Evolutionary conservation across 1,140 invertebrate species (phyloP).

Genomic region (Drosophila oshimai): DNA sequence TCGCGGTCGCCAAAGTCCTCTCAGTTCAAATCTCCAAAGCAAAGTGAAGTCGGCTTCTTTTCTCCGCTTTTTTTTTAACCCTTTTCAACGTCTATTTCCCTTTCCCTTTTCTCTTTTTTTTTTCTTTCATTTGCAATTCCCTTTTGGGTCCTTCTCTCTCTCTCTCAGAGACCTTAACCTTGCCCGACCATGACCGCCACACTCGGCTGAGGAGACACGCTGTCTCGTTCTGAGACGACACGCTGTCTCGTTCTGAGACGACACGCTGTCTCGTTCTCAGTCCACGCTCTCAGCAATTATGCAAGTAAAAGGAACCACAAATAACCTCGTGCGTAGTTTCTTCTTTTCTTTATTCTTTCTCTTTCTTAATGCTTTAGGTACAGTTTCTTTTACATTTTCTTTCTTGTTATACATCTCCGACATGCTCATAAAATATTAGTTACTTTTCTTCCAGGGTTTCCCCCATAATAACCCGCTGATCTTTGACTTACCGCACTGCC

Average conservation of each 20-base stretch:
- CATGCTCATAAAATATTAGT: too few relatives aligned
- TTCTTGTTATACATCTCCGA: too few relatives aligned
- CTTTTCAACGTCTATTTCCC: neutral
- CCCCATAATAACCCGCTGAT: neutral
- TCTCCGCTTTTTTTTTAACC: neutral
- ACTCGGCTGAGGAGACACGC: too few relatives aligned
- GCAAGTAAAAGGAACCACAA: too few relatives aligned
- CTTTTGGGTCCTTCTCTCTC: neutral
- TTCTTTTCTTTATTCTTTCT: neutral
- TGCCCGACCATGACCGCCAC: too few relatives aligned
- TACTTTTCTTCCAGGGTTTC: neutral
- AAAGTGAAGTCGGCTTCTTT: neutral
- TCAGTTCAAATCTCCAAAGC: neutral
- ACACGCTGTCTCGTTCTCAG: too few relatives aligned
- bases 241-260: too few relatives aligned
- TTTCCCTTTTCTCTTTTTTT: neutral
- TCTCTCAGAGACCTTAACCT: neutral
- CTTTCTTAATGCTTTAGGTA: neutral
- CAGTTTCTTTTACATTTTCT: too few relatives aligned
- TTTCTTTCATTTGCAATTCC: neutral
- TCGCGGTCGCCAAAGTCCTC: neutral
- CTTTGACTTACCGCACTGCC: slow-evolving; percentile 52
- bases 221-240: too few relatives aligned
- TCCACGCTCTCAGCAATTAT: too few relatives aligned
- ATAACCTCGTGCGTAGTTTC: too few relatives aligned